These are phyloP conservation scores for human (Homo sapiens) DNA, from an alignment of 2,113 vertebrate species.

Conservation along the genomic window GRCh38 chr12:16555001-16555500, in stretches of 20 bases:
- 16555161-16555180: not conserved
- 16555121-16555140: not conserved
- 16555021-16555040: not conserved
- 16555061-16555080: not conserved
- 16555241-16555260: not conserved
- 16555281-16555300: not conserved
- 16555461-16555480: not conserved
- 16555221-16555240: not conserved
- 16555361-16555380: not conserved
- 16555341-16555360: not conserved
- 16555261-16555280: not conserved
- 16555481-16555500: not conserved
- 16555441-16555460: not conserved
- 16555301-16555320: not conserved
- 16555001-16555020: not conserved
- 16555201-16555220: not conserved
- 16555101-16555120: not conserved
- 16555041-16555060: not conserved
- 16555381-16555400: not conserved
- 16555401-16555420: not conserved
- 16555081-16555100: slow-evolving; percentile 2
- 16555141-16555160: not conserved
- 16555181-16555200: not conserved
- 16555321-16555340: not conserved
- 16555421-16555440: not conserved